phyloP scores from a whole-genome alignment of 1,140 invertebrate genomes.

The Bombus soroeensis region DNA sequence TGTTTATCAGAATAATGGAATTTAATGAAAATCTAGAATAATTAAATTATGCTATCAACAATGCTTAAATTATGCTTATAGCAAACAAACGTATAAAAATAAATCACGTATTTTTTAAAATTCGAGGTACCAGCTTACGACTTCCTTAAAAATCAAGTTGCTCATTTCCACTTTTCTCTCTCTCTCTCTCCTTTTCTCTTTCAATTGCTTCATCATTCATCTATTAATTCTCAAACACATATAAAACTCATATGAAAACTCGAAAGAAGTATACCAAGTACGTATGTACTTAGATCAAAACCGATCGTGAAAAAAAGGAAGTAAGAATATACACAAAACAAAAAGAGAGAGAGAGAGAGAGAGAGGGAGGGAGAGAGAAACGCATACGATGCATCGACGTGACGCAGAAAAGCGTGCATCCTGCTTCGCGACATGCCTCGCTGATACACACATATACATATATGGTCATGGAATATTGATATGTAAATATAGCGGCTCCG shows the following conservation, averaged over 20 bases:
- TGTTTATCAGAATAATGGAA: too few species aligned
- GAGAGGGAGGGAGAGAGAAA: not conserved
- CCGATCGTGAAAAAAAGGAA: not conserved
- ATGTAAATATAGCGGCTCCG: slow-evolving; percentile 78
- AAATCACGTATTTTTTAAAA: too few species aligned
- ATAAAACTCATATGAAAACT: not conserved
- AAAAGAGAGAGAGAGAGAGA: not conserved
- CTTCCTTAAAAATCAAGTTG: too few species aligned
- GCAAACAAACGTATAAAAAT: too few species aligned
- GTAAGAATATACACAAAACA: slow-evolving; percentile 25
- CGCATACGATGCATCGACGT: slow-evolving; percentile 47
- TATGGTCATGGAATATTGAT: slow-evolving; percentile 77
- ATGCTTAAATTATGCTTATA: too few species aligned
- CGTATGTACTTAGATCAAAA: not conserved
- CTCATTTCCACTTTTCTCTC: too few species aligned
- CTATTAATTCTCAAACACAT: not conserved
- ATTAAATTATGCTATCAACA: too few species aligned
- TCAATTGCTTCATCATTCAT: not conserved
- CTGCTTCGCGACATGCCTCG: slow-evolving; percentile 38
- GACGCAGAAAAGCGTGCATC: slow-evolving; percentile 59
- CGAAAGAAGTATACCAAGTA: not conserved
- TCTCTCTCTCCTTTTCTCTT: too few species aligned
- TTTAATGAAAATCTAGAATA: too few species aligned
- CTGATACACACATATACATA: slow-evolving; percentile 33
- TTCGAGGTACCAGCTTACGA: too few species aligned